Evolutionary conservation across 2,888 invertebrate genomes (phyloP).

Genomic region (Lasiommata megera): DNA sequence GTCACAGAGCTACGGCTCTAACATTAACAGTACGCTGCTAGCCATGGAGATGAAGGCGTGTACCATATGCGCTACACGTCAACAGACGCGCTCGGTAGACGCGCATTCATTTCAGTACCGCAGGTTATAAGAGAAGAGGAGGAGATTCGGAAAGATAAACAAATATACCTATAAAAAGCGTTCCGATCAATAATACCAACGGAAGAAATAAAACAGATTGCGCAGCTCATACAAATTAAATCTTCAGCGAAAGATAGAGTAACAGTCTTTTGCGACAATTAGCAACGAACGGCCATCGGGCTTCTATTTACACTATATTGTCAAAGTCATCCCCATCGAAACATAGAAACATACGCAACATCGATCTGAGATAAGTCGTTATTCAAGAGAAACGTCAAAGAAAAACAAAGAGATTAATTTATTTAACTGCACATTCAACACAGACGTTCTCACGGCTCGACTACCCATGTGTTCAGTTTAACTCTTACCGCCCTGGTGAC

Average conservation of each 20-base stretch:
- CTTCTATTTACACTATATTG: constrained; percentile 79
- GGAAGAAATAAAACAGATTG: constrained; percentile 79
- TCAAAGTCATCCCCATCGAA: constrained; percentile 79
- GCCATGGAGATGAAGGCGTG: constrained; percentile 78
- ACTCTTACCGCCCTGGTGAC: constrained; percentile 97
- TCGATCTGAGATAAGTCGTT: constrained; percentile 79
- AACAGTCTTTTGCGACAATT: constrained; percentile 80
- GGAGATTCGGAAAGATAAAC: constrained; percentile 78
- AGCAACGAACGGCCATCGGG: constrained; percentile 82
- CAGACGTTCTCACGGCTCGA: constrained; percentile 80
- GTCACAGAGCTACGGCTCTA: constrained; percentile 71
- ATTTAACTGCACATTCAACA: constrained; percentile 80
- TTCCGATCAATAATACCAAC: constrained; percentile 71
- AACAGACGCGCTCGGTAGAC: constrained; percentile 72
- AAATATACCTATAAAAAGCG: constrained; percentile 81
- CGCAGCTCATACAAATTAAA: constrained; percentile 81
- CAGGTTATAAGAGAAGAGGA: constrained; percentile 74
- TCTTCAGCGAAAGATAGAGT: constrained; percentile 79
- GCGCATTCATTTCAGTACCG: constrained; percentile 78
- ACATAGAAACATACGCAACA: constrained; percentile 82
- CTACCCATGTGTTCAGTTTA: constrained; percentile 76
- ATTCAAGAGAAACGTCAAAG: constrained; percentile 81
- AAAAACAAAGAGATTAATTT: constrained; percentile 77
- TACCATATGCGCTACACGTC: constrained; percentile 73
- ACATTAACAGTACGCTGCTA: constrained; percentile 76